Conservation (phyloP, 2,888 invertebrate species). For the Sabellastarte sp. region DNA sequence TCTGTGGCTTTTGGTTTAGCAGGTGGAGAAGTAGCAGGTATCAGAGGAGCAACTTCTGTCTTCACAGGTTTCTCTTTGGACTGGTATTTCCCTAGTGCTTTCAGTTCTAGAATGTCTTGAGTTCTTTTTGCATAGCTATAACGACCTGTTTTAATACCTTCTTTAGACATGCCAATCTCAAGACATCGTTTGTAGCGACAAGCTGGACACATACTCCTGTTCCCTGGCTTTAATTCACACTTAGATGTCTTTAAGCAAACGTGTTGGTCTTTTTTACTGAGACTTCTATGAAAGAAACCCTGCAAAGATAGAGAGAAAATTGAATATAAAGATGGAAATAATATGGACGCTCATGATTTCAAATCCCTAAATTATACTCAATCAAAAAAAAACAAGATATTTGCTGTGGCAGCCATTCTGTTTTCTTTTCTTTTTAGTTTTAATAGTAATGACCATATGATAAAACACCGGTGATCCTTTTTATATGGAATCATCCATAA, state of each 20-base stretch:
- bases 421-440: too few species aligned
- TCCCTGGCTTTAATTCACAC: not conserved
- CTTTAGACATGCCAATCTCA: not conserved
- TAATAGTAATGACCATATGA: too few species aligned
- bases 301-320: not conserved
- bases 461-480: too few species aligned
- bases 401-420: too few species aligned
- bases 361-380: too few species aligned
- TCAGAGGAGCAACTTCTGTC: too few species aligned
- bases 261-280: not conserved
- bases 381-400: too few species aligned
- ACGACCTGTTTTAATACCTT: conserved; percentile 1
- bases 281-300: not conserved
- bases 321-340: not conserved
- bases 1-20: not conserved
- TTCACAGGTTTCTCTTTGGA: not conserved
- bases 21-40: too few species aligned
- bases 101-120: not conserved
- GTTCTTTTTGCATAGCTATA: not conserved
- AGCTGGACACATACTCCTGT: not conserved
- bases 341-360: too few species aligned
- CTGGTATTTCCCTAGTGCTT: not conserved
- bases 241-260: not conserved
- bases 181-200: not conserved
- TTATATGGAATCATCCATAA: too few species aligned